These are phyloP conservation scores for Drosophila micromelanica DNA, from an alignment of 1,140 invertebrate species.

Conservation along the genomic window DNA sequence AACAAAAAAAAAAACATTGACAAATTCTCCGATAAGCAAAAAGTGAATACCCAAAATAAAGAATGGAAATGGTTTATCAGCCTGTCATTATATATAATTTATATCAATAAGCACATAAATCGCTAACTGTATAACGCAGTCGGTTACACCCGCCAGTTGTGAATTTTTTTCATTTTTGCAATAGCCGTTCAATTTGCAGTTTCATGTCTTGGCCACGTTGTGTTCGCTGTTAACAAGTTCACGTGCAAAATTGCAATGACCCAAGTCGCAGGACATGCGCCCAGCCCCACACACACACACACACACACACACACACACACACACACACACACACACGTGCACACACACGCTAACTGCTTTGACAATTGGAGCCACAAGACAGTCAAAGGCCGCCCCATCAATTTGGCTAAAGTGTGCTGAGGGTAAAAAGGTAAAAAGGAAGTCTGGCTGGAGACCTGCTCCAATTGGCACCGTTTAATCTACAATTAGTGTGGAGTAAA, in stretches of 20 bases:
- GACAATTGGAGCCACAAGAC: slow-evolving; percentile 43
- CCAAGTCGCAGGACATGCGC: slow-evolving; percentile 42
- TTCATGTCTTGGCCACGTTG: slow-evolving; percentile 51
- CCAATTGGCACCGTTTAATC: slow-evolving; percentile 66
- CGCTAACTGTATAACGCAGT: no score
- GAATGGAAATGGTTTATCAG: no score
- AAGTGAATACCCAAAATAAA: no score
- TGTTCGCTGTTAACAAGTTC: slow-evolving; percentile 65
- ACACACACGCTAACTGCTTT: slow-evolving; percentile 51
- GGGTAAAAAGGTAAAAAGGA: slow-evolving; percentile 1
- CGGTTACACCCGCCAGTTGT: not conserved
- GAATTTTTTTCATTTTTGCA: slow-evolving; percentile 9
- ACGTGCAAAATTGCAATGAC: slow-evolving; percentile 74
- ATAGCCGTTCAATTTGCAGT: slow-evolving; percentile 69
- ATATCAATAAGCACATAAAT: no score
- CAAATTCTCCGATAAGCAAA: no score
- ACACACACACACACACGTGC: slow-evolving; percentile 1
- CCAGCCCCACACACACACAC: not conserved
- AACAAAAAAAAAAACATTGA: no score
- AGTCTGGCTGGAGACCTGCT: not conserved
- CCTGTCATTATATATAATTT: no score
- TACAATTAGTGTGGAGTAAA: slow-evolving; percentile 56
- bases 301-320: not conserved
- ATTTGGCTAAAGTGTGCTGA: not conserved
- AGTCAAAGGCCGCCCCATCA: slow-evolving; percentile 10